Base-by-base conservation (phyloP, 92 coral and sea anemone genomes). In the Porites lobata region DNA sequence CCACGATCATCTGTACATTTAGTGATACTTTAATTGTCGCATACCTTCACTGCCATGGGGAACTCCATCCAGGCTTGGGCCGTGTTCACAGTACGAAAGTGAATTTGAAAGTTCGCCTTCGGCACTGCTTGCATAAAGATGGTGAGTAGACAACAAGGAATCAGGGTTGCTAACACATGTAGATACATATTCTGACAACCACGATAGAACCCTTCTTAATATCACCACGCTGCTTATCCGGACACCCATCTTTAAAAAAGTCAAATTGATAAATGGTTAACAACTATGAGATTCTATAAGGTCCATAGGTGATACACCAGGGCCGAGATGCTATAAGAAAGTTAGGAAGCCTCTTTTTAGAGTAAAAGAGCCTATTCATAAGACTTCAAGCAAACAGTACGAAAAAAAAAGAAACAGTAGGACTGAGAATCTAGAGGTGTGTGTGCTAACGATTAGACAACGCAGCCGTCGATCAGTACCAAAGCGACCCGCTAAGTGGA, bases 21-120 rank as follows among this genome's bases (percentile, higher is more conserved):
- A 38, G 7, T 4, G 47, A 38, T 38, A 4, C 6, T 38, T 38
- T 7, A 38, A 38, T 38, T 38, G 47, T 38, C 0, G 6, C 47
- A 38, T 38, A 88, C 83, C 85, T 53, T 80, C 75, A 61, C 19
- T 58, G 78, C 74, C 21, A 67, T 69, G 69, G 83, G 72, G 51
- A 65, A 71, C 74, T n/a, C 88, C 94, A 57, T 93, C 96, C 79
- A 92, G 87, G 76, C 91, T 87, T n/a, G 98, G 98, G 29, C 98
- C 98, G 54, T 81, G 19, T 79, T 95, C 94, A 68, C 98, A 95
- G 79, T 95, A 95, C 32, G 96, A 75, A 26, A 77, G 87, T 21
- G 57, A 88, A 52, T 51, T 15, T 10, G 50, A 70, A 8, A 29
- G n/a, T 47, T 54, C 59, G 26, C 84, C 62, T 64, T 85, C 84